Percentiles rank a stretch among this genome's conserved stretches.
Conservation (phyloP, 2,888 invertebrate species). For the Lasiommata megera region DNA sequence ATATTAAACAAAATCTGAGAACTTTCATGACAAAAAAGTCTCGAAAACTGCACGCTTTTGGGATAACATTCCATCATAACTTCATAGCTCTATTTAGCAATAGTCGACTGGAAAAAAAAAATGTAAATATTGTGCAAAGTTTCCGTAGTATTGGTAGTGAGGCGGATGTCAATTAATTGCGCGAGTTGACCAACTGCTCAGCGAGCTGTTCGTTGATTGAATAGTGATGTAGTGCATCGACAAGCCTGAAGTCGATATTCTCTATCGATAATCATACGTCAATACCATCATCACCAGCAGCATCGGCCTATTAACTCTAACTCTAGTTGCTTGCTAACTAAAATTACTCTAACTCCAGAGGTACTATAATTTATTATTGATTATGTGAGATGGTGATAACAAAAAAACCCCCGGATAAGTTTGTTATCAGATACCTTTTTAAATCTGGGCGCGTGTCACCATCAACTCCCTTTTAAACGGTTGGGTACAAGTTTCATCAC, state of each 20-base stretch:
- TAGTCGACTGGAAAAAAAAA: slow-evolving; percentile 7
- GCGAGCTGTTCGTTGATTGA: slow-evolving; percentile 38
- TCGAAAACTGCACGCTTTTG: background rate
- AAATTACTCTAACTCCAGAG: too few species aligned
- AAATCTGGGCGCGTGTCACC: too few species aligned
- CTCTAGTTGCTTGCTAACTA: too few species aligned
- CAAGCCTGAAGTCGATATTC: background rate
- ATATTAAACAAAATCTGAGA: too few species aligned
- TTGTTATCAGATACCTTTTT: too few species aligned
- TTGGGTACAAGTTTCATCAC: too few species aligned
- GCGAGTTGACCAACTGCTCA: slow-evolving; percentile 42
- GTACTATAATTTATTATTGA: too few species aligned
- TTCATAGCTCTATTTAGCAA: background rate
- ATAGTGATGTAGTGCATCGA: slow-evolving; percentile 34
- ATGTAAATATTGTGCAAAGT: slow-evolving; percentile 27
- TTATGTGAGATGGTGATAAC: too few species aligned
- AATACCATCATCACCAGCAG: too few species aligned
- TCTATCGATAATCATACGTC: background rate
- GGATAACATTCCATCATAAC: slow-evolving; percentile 1
- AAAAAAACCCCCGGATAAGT: too few species aligned
- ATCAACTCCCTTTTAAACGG: too few species aligned
- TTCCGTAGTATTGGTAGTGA: slow-evolving; percentile 37
- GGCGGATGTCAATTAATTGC: slow-evolving; percentile 40
- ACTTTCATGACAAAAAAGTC: background rate
- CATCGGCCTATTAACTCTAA: too few species aligned